These are phyloP conservation scores for Hoplodrina blanda DNA, from an alignment of 2,888 invertebrate species.

Conservation along the genomic window DNA sequence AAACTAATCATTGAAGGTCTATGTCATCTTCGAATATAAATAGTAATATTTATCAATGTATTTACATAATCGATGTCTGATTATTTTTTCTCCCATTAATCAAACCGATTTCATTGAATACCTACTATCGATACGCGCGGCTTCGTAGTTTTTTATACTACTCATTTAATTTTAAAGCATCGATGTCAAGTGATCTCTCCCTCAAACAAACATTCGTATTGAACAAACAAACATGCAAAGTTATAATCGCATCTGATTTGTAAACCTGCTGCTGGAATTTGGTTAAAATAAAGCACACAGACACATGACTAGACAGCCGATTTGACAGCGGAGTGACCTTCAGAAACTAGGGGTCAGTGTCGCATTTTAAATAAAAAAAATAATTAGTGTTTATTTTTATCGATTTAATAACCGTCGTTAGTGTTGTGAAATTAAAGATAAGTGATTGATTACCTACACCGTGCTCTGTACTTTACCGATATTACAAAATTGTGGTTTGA, in stretches of 20 bases:
- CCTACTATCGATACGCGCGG: neutral
- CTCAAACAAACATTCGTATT: too few species aligned
- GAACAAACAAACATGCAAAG: neutral
- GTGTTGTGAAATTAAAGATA: constrained; percentile 27
- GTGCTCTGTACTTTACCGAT: constrained; percentile 1
- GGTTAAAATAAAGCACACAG: neutral
- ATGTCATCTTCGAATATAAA: constrained; percentile 31
- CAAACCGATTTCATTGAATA: constrained; percentile 11
- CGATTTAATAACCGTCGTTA: neutral
- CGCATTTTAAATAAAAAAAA: neutral
- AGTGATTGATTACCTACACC: constrained; percentile 19
- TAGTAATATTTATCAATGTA: constrained; percentile 28
- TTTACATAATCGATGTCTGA: constrained; percentile 34
- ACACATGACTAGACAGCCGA: too few species aligned
- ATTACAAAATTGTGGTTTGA: constrained; percentile 22
- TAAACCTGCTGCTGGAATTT: neutral
- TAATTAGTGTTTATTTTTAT: constrained; percentile 24
- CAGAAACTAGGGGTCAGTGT: constrained; percentile 12
- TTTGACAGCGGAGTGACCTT: neutral
- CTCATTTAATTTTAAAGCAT: too few species aligned
- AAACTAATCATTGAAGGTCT: constrained; percentile 27
- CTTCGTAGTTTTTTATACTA: neutral
- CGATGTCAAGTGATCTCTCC: too few species aligned
- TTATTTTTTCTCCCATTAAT: constrained; percentile 21
- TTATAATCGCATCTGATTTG: too few species aligned